These are phyloP conservation scores for Salpingus planirostris DNA, from an alignment of 2,888 invertebrate species.

Conservation along the genomic window DNA sequence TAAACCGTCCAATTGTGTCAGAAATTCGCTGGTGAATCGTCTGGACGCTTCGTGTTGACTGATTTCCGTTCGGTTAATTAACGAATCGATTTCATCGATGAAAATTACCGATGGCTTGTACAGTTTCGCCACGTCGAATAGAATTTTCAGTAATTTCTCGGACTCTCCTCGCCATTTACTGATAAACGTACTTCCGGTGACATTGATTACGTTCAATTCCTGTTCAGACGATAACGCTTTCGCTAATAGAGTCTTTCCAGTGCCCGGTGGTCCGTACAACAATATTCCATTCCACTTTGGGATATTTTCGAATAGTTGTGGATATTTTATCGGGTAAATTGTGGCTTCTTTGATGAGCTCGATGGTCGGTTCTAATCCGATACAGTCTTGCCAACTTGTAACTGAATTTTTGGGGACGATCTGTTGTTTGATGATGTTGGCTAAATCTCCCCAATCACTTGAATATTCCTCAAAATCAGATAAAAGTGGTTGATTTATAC, in stretches of 20 bases:
- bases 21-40: conserved; percentile 79
- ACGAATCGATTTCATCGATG: conserved; percentile 84
- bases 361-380: conserved; percentile 67
- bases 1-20: conserved; percentile 79
- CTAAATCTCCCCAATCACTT: conserved; percentile 56
- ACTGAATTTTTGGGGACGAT: conserved; percentile 55
- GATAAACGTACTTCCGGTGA: conserved; percentile 80
- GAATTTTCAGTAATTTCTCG: conserved; percentile 80
- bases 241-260: conserved; percentile 84
- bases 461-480: conserved; percentile 34
- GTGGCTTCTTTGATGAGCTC: conserved; percentile 76
- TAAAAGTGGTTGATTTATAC: conserved; percentile 14
- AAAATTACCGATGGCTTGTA: conserved; percentile 87
- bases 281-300: conserved; percentile 68
- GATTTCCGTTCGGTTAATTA: conserved; percentile 58
- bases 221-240: conserved; percentile 81
- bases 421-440: conserved; percentile 56
- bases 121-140: conserved; percentile 72
- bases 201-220: conserved; percentile 75
- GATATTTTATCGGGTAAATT: conserved; percentile 68
- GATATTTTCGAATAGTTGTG: conserved; percentile 57
- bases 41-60: conserved; percentile 81
- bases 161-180: conserved; percentile 96
- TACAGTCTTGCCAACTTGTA: conserved; percentile 73
- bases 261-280: conserved; percentile 63